phyloP scores from a whole-genome alignment of 2,888 invertebrate species.

The Lasioglossum lativentre region DNA sequence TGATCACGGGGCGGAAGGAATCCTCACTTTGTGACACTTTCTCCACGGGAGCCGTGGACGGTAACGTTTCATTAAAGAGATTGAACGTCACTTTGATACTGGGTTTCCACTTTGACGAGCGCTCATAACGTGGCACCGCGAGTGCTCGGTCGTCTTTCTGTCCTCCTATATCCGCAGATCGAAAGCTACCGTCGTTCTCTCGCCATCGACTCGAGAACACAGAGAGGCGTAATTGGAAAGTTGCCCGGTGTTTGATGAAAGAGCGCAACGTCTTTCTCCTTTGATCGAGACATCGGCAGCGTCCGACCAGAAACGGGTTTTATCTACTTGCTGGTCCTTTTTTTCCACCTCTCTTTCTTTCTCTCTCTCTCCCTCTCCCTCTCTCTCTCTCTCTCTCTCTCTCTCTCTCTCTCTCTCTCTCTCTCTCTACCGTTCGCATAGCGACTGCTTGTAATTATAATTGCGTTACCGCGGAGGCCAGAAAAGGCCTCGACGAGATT shows the following conservation, averaged over 20 bases:
- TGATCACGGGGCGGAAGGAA: neutral
- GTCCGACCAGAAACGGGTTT: slow-evolving; percentile 42
- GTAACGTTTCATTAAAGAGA: slow-evolving; percentile 9
- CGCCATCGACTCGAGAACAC: slow-evolving; percentile 37
- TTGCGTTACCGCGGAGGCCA: slow-evolving; percentile 16
- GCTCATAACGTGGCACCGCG: slow-evolving; percentile 13
- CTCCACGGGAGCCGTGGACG: neutral
- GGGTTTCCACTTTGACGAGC: slow-evolving; percentile 17
- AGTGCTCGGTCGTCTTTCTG: neutral
- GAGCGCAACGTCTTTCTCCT: slow-evolving; percentile 61
- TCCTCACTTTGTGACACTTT: neutral
- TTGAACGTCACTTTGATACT: slow-evolving; percentile 11
- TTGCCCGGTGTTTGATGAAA: slow-evolving; percentile 63
- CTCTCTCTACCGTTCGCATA: neutral
- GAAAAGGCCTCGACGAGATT: slow-evolving; percentile 17
- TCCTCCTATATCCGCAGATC: slow-evolving; percentile 46
- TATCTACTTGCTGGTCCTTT: slow-evolving; percentile 25
- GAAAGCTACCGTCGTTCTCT: slow-evolving; percentile 20
- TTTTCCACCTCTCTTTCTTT: too few relatives aligned
- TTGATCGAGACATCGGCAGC: slow-evolving; percentile 49
- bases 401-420: too few relatives aligned
- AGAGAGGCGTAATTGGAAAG: slow-evolving; percentile 66
- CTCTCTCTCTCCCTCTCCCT: too few relatives aligned
- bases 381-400: too few relatives aligned
- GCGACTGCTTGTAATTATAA: slow-evolving; percentile 32